Evolutionary conservation across 2,113 vertebrate species (phyloP), one percentile per base, ranked within the genome.

Genomic region (Phyllostomus discolor): DNA sequence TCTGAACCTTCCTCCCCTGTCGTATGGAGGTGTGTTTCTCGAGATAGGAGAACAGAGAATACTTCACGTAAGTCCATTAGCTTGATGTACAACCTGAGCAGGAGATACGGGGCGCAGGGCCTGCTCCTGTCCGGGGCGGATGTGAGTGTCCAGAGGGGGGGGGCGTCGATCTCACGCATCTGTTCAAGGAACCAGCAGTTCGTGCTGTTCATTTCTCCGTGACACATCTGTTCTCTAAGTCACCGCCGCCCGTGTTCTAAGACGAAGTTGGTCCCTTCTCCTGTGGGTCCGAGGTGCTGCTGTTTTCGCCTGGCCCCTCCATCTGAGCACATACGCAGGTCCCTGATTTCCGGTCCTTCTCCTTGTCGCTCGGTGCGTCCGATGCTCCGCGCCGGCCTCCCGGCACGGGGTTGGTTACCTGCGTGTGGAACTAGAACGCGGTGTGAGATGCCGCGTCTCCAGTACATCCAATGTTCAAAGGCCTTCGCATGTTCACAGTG

Each of bases 341-440:
- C 3, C 35, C 9, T 1, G 33, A 14, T 48, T 43, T 28, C 19
- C 50, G 31, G 41, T 41, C 12, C 22, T 62, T n/a, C 54, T 54
- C 28, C 46, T 67, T 57, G 43, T 28, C 2, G 38, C 5, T n/a
- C 3, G 7, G 48, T 48, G 33, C 38, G 1, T 8, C 69, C 20
- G 31, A 20, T 15, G 24, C 52, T 16, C 1, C 48, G 11, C 33
- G 38, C 0, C 31, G 9, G 7, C 12, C 76, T 50, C n/a, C 41
- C 33, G 3, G 10, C 3, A 5, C 2, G 26, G 52, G 11, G 7
- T 52, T 43, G 11, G 7, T 52, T 17, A 14, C 4, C 28, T 46
- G 7, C 11, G 0, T 26, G 5, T 4, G 0, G 31, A 20, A 5
- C 15, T 12, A 1, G 31, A 10, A 26, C 0, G 1, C 10, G 14